Evolutionary conservation across 2,888 invertebrate genomes (phyloP), one percentile per base, ranked within the genome.

Genomic region (Lagria hirta): DNA sequence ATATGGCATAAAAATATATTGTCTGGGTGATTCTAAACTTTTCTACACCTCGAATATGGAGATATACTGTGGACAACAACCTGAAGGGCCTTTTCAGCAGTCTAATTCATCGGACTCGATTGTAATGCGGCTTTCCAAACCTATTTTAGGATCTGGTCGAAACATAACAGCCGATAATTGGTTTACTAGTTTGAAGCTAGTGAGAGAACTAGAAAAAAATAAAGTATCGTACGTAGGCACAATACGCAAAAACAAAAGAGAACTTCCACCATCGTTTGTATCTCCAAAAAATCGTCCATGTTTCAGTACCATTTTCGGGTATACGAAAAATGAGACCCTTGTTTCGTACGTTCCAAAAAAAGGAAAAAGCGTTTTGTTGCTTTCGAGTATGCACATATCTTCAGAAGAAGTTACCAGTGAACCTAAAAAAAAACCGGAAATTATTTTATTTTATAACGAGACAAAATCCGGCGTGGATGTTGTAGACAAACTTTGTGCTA

Each of bases 141-240:
- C 44, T 20, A 48, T 57, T 29, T 36, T 41, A 20, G 38, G 46
- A 23, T 38, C 55, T 29, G 57, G 56, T n/a, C 36, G 59, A 32
- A 62, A 62, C 40, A 49, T 64, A 20, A 62, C 60, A 6, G 48
- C 49, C 13, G 58, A 64, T 36, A 61, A 60, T 42, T 62, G 58
- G 56, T 61, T 57, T 38, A 55, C 52, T 2, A 46, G 43, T n/a
- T 11, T 49, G 12, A 43, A 48, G 6, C 29, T 54, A 4, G 41
- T 46, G 4, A 32, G 34, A 6, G 36, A 49, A 33, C 21, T 44
- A 13, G 28, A 40, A 20, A 37, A 45, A 20, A 37, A 41, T 14
- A 41, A 48, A 28, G 13, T 48, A 4, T 43, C 45, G 13, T 34
- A 37, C 29, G 43, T 43, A 17, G 45, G 51, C 14, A 49, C 51